Conservation (phyloP, 1,140 invertebrate genomes). For the Hycleus phaleratus region DNA sequence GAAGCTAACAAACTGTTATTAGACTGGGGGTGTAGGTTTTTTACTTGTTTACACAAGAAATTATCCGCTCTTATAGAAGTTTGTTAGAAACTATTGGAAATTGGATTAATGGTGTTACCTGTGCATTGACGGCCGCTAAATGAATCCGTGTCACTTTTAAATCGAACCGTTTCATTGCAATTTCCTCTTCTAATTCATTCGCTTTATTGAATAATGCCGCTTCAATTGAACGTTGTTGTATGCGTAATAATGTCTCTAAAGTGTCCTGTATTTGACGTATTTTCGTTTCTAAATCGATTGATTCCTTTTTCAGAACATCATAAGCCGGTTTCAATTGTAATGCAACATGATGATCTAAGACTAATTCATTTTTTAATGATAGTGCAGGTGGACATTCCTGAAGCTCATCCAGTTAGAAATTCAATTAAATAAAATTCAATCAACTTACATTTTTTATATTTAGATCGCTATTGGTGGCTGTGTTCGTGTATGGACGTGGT, state of each 20-base stretch:
- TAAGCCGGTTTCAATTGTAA: conserved; percentile 62
- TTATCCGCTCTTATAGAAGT: too few relatives aligned
- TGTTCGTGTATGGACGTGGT: conserved; percentile 46
- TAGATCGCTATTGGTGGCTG: neutral
- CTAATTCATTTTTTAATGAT: conserved; percentile 71
- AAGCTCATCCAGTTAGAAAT: conserved; percentile 3
- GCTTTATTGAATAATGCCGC: conserved; percentile 84
- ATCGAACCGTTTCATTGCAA: conserved; percentile 90
- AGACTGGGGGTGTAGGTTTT: too few relatives aligned
- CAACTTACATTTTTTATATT: conserved; percentile 18
- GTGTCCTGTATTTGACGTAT: conserved; percentile 83
- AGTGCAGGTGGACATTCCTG: conserved; percentile 54
- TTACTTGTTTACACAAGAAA: too few relatives aligned
- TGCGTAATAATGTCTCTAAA: conserved; percentile 70
- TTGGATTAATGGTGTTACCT: conserved; percentile 54
- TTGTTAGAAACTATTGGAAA: too few relatives aligned
- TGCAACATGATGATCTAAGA: conserved; percentile 71
- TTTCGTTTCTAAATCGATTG: conserved; percentile 72
- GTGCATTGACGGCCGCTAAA: conserved; percentile 77
- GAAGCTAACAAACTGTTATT: too few relatives aligned
- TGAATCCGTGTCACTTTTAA: conserved; percentile 84
- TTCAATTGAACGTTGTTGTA: conserved; percentile 81
- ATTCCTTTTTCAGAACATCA: conserved; percentile 73
- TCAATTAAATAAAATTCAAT: neutral
- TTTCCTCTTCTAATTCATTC: conserved; percentile 91